Evolutionary conservation across 2,797 vertebrate species (phyloP).

Genomic region (Columba guinea): DNA sequence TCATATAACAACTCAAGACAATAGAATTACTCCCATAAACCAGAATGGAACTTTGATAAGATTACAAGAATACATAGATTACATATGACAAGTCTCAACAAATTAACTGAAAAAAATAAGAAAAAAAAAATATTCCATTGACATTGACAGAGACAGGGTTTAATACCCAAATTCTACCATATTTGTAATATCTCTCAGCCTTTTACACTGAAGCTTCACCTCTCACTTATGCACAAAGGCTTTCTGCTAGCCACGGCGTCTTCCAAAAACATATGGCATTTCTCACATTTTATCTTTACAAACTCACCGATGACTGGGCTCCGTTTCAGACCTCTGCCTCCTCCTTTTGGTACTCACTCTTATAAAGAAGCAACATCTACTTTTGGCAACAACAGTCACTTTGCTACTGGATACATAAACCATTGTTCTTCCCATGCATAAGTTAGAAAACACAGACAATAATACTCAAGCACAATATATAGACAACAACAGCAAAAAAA

Average conservation of each 20-base stretch:
- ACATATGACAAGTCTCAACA: background rate
- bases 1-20: background rate
- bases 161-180: background rate
- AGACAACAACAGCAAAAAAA: background rate
- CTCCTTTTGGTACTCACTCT: background rate
- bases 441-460: background rate
- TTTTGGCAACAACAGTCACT: background rate
- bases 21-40: background rate
- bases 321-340: background rate
- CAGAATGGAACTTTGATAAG: background rate
- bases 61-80: background rate
- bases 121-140: background rate
- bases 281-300: background rate
- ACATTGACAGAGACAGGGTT: background rate
- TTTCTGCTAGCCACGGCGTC: background rate
- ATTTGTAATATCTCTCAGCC: background rate
- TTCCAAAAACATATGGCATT: background rate
- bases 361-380: background rate
- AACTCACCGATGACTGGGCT: background rate
- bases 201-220: background rate
- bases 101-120: background rate
- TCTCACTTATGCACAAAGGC: background rate
- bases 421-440: background rate
- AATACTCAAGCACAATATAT: background rate
- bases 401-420: background rate